Evolutionary conservation across 2,888 invertebrate species (phyloP).

Genomic region (Agriotes lineatus): DNA sequence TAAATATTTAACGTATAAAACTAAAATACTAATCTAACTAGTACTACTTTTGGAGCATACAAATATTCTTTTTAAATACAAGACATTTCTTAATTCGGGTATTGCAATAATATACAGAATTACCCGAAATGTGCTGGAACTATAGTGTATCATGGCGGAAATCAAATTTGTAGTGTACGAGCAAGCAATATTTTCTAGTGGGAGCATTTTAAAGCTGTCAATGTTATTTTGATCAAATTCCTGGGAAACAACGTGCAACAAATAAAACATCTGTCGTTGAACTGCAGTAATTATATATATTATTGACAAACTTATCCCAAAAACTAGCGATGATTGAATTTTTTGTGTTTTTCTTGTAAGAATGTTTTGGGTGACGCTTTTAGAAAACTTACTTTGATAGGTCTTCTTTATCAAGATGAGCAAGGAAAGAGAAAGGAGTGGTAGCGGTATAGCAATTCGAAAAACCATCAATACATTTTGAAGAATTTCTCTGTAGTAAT

Average conservation of each 20-base stretch:
- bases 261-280: constrained; percentile 57
- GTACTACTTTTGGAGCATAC: neutral
- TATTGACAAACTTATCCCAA: constrained; percentile 56
- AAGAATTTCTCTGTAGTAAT: constrained; percentile 64
- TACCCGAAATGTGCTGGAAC: constrained; percentile 53
- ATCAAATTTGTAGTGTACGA: constrained; percentile 50
- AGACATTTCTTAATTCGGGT: constrained; percentile 39
- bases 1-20: no score
- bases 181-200: constrained; percentile 55
- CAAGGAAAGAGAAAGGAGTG: constrained; percentile 55
- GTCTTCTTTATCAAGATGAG: constrained; percentile 55
- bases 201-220: constrained; percentile 58
- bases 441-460: constrained; percentile 56
- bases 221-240: constrained; percentile 44
- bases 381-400: constrained; percentile 50
- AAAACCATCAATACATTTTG: constrained; percentile 59
- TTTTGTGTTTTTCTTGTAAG: constrained; percentile 56
- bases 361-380: constrained; percentile 55
- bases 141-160: constrained; percentile 59
- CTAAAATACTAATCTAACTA: no score
- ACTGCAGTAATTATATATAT: constrained; percentile 58
- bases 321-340: constrained; percentile 55
- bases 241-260: constrained; percentile 53
- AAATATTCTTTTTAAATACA: constrained; percentile 2
- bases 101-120: constrained; percentile 47